Percentiles rank a stretch among this genome's conserved stretches.
These are phyloP conservation scores for Reticulitermes speratus DNA, from an alignment of 1,140 invertebrate genomes.

Conservation along the genomic window DNA sequence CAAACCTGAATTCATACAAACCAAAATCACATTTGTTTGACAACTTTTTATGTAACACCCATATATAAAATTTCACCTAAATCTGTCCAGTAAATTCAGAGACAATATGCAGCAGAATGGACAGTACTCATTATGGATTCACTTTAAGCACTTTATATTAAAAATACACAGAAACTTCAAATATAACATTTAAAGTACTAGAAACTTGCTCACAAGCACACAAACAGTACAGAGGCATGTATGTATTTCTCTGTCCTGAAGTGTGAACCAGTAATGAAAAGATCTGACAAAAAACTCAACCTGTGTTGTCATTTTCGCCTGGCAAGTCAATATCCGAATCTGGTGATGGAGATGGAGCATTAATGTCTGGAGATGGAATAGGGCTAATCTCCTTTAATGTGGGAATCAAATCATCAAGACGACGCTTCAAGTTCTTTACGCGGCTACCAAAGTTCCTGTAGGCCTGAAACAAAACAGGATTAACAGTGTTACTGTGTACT, in stretches of 20 bases:
- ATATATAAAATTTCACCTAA: too few species aligned
- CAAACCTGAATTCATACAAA: too few species aligned
- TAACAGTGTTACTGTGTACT: background rate
- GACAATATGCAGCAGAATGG: too few species aligned
- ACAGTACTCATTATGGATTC: too few species aligned
- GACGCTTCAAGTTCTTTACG: slow-evolving; percentile 81
- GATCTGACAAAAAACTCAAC: background rate
- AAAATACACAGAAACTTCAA: background rate
- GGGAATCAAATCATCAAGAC: slow-evolving; percentile 73
- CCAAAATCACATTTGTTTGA: too few species aligned
- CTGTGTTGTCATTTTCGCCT: slow-evolving; percentile 42
- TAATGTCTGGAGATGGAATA: slow-evolving; percentile 71
- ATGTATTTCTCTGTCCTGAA: background rate
- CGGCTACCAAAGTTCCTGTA: slow-evolving; percentile 88
- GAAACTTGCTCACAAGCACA: background rate
- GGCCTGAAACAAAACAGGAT: slow-evolving; percentile 59
- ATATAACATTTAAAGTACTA: background rate
- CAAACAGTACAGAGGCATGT: too few species aligned
- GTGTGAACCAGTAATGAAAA: background rate
- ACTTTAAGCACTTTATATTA: background rate
- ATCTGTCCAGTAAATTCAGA: too few species aligned
- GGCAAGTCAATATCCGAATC: slow-evolving; percentile 76
- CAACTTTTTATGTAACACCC: too few species aligned
- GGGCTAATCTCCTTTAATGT: slow-evolving; percentile 57
- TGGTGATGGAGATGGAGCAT: slow-evolving; percentile 81